Percentiles rank a stretch among this genome's conserved stretches.
Conservation (phyloP, 2,888 invertebrate genomes). For the Hermaeophaga mercurialis region DNA sequence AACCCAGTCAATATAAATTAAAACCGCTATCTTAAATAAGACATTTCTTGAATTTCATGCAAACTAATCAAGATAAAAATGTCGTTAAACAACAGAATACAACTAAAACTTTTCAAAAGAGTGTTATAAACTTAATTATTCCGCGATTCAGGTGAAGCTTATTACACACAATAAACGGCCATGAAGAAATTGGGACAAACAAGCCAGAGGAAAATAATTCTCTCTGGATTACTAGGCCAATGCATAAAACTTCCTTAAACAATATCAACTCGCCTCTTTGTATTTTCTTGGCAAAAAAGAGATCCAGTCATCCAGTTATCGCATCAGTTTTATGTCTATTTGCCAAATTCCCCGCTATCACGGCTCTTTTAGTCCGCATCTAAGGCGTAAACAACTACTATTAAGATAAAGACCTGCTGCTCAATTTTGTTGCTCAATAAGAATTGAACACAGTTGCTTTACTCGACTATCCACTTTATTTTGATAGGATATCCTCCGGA, state of each 20-base stretch:
- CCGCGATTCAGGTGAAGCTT: no score
- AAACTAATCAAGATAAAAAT: no score
- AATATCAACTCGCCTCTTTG: conserved; percentile 12
- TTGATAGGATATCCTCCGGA: conserved; percentile 12
- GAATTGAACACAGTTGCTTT: conserved; percentile 14
- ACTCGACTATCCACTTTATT: conserved; percentile 11
- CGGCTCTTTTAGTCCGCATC: conserved; percentile 16
- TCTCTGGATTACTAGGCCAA: background rate
- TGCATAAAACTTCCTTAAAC: conserved; percentile 12
- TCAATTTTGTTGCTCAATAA: conserved; percentile 18
- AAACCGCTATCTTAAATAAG: no score
- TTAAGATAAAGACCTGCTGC: conserved; percentile 16
- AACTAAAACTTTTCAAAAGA: no score
- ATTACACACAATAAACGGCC: no score
- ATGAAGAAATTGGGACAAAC: no score
- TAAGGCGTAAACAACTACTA: conserved; percentile 18
- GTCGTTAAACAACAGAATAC: no score
- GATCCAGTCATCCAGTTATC: conserved; percentile 13
- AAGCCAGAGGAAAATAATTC: no score
- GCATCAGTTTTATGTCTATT: conserved; percentile 20
- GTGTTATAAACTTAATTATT: no score
- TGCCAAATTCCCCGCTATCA: conserved; percentile 15
- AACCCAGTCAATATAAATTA: no score
- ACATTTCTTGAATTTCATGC: no score
- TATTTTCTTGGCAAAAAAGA: conserved; percentile 13